phyloP scores from a whole-genome alignment of 2,888 invertebrate species.

The Agrotis exclamationis region DNA sequence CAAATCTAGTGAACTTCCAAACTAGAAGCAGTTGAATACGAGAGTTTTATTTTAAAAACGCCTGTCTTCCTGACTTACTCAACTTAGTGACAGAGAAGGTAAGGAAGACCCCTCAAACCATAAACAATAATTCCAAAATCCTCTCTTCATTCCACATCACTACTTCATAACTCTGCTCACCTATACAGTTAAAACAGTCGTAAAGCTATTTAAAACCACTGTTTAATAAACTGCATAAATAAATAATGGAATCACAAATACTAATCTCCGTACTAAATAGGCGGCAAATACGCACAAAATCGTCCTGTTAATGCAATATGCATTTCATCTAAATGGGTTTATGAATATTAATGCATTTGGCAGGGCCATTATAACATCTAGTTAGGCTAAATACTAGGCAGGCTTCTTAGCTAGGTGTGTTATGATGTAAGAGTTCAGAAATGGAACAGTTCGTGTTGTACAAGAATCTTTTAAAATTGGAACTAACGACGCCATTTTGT shows the following conservation, averaged over 20 bases:
- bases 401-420: constrained; percentile 9
- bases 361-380: constrained; percentile 22
- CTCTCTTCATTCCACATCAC: neutral
- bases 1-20: neutral
- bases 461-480: neutral
- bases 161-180: neutral
- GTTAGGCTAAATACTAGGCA: constrained; percentile 28
- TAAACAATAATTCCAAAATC: neutral
- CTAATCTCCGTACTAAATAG: constrained; percentile 28
- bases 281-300: constrained; percentile 28
- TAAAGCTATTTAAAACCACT: neutral
- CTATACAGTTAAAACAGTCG: neutral
- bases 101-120: too few species aligned
- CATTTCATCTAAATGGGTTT: constrained; percentile 41
- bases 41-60: neutral
- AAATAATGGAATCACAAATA: constrained; percentile 22
- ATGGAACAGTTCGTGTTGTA: neutral
- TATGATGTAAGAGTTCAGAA: neutral
- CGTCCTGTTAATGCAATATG: constrained; percentile 45
- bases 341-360: constrained; percentile 48
- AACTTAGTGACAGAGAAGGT: too few species aligned
- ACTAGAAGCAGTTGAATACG: neutral
- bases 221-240: constrained; percentile 8
- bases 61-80: too few species aligned
- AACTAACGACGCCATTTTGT: neutral